phyloP scores from a whole-genome alignment of 2,113 vertebrate species.

The Heterotilapia buettikoferi region DNA sequence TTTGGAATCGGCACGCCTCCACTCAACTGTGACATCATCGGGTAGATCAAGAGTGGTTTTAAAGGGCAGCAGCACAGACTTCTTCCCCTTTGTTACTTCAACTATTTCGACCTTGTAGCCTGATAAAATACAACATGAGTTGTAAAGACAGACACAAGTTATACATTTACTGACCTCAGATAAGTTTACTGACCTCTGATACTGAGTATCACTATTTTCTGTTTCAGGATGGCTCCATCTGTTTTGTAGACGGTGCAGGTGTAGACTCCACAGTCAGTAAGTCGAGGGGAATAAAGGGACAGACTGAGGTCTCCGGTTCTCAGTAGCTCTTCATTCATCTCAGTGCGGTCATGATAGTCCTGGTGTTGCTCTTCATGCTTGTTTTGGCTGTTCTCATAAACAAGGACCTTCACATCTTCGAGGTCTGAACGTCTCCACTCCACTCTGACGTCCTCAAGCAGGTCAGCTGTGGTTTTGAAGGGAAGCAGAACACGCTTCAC shows the following conservation, averaged over 20 bases:
- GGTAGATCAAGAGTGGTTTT: rapidly evolving
- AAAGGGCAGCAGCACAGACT: neutral
- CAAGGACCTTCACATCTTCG: neutral
- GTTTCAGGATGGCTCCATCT: rapidly evolving
- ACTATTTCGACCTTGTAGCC: rapidly evolving
- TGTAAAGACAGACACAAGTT: rapidly evolving
- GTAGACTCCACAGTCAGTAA: neutral
- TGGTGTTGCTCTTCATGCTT: neutral
- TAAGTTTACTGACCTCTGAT: neutral
- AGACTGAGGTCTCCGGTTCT: neutral
- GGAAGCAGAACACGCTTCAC: rapidly evolving
- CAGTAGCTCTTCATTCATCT: rapidly evolving
- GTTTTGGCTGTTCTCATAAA: rapidly evolving
- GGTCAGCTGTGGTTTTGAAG: rapidly evolving
- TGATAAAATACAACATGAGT: neutral
- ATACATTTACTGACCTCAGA: rapidly evolving
- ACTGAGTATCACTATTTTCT: rapidly evolving
- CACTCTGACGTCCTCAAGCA: rapidly evolving
- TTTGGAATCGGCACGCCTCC: neutral
- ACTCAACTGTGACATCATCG: neutral
- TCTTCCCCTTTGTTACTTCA: neutral
- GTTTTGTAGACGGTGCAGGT: neutral
- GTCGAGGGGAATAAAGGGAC: rapidly evolving
- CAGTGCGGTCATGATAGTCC: rapidly evolving
- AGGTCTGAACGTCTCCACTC: neutral